Conservation (phyloP, 2,113 vertebrate genomes). For the Pyxicephalus adspersus region DNA sequence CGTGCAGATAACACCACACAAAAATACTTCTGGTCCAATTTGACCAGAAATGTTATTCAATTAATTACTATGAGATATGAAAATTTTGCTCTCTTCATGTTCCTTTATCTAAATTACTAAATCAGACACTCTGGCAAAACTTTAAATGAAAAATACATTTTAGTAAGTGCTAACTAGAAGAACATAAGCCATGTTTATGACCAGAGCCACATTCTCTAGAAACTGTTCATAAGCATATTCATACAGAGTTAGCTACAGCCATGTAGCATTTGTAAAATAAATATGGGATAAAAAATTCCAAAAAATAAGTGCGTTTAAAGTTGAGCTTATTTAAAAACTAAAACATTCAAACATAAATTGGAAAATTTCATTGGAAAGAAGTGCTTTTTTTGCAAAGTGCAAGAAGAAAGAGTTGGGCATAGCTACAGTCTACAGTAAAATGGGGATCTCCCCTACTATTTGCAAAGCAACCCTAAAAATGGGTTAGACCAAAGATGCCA, state of each 20-base stretch:
- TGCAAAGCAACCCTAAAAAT: slow-evolving; percentile 44
- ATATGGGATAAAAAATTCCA: not conserved
- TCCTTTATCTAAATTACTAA: too few relatives aligned
- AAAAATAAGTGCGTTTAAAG: slow-evolving; percentile 47
- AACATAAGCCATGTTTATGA: not conserved
- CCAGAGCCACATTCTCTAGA: slow-evolving; percentile 8
- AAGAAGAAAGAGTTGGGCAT: slow-evolving; percentile 33
- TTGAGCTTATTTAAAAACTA: slow-evolving; percentile 25
- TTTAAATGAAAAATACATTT: not conserved
- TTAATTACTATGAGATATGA: too few relatives aligned
- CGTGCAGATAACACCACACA: too few relatives aligned
- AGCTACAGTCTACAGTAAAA: slow-evolving; percentile 31
- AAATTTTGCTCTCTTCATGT: too few relatives aligned
- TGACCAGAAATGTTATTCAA: too few relatives aligned
- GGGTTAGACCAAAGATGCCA: slow-evolving; percentile 8
- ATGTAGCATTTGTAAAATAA: slow-evolving; percentile 8
- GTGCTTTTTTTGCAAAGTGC: slow-evolving; percentile 53
- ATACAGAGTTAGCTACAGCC: not conserved
- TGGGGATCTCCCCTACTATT: slow-evolving; percentile 30
- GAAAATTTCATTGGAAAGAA: slow-evolving; percentile 50
- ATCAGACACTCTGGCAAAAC: too few relatives aligned
- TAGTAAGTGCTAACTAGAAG: slow-evolving; percentile 25
- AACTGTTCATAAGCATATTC: slow-evolving; percentile 1
- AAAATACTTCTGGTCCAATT: too few relatives aligned
- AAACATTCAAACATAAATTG: slow-evolving; percentile 36